Conservation (phyloP, 2,888 invertebrate species). For the Epinotia bilunana region DNA sequence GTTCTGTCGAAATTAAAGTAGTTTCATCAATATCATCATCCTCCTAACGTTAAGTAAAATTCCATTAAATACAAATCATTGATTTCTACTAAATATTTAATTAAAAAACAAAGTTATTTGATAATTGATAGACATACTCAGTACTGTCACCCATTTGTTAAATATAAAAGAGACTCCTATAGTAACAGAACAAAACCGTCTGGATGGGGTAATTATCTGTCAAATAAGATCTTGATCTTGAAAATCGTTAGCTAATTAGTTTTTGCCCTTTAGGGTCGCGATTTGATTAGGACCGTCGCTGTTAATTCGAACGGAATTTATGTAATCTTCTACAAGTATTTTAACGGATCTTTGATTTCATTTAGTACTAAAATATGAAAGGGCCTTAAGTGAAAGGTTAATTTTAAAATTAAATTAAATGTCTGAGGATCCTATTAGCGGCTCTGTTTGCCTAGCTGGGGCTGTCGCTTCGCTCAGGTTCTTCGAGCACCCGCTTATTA, state of each 20-base stretch:
- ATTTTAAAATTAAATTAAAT: slow-evolving; percentile 62
- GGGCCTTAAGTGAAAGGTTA: slow-evolving; percentile 57
- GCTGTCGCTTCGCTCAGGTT: slow-evolving; percentile 45
- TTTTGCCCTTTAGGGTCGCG: background rate
- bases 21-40: too few relatives aligned
- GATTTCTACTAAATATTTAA: too few relatives aligned
- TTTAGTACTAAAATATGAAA: slow-evolving; percentile 50
- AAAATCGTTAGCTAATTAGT: background rate
- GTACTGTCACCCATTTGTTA: background rate
- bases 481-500: slow-evolving; percentile 52
- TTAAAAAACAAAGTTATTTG: too few relatives aligned
- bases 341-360: slow-evolving; percentile 46
- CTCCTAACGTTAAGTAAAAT: too few relatives aligned
- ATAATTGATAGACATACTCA: too few relatives aligned
- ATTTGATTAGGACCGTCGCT: slow-evolving; percentile 12
- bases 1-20: too few relatives aligned
- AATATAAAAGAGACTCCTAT: background rate
- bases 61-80: too few relatives aligned
- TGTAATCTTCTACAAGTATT: slow-evolving; percentile 31
- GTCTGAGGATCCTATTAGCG: slow-evolving; percentile 60
- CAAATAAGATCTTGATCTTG: background rate
- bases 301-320: slow-evolving; percentile 13
- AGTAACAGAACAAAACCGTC: background rate
- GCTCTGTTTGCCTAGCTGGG: slow-evolving; percentile 59
- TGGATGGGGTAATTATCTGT: slow-evolving; percentile 1